A percentile compares a stretch with the other conserved stretches of the same genome.
Evolutionary conservation across 53 echinoderm and acorn worm genomes (phyloP).

Genomic region (Echinarachnius parma): DNA sequence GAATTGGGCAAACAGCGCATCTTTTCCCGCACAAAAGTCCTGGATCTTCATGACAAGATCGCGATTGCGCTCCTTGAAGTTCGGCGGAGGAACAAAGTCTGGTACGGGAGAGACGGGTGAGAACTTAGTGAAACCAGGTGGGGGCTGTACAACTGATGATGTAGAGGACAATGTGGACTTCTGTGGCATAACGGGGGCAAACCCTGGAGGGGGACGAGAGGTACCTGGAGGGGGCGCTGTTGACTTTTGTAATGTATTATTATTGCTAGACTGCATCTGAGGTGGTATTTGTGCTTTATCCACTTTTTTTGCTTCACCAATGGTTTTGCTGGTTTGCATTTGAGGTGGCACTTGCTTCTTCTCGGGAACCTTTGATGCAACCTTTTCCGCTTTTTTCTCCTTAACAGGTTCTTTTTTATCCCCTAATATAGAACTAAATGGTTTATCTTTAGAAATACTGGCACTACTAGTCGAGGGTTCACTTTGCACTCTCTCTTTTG

Average conservation of each 20-base stretch:
- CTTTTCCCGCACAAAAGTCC: conserved; percentile 49
- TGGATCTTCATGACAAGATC: conserved; percentile 64
- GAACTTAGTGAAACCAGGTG: conserved; percentile 86
- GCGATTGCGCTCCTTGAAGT: conserved; percentile 77
- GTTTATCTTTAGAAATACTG: no score
- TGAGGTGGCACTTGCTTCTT: no score
- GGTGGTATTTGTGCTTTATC: no score
- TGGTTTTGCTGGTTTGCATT: no score
- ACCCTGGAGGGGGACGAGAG: conserved; percentile 48
- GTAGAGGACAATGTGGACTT: conserved; percentile 1
- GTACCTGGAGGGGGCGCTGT: conserved; percentile 26
- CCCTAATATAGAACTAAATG: no score
- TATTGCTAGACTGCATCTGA: no score
- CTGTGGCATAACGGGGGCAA: not conserved
- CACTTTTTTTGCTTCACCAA: no score
- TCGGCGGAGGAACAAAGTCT: conserved; percentile 42
- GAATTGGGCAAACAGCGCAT: conserved; percentile 68
- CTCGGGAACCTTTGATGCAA: no score
- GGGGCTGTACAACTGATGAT: conserved; percentile 24
- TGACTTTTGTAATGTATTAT: conserved; percentile 6
- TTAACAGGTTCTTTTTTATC: no score
- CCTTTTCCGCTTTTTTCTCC: no score
- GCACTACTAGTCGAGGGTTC: no score
- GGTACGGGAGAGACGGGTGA: conserved; percentile 12
- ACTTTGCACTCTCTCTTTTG: no score